Conservation (phyloP, 2,888 invertebrate species). For the Sarcophaga caerulescens region DNA sequence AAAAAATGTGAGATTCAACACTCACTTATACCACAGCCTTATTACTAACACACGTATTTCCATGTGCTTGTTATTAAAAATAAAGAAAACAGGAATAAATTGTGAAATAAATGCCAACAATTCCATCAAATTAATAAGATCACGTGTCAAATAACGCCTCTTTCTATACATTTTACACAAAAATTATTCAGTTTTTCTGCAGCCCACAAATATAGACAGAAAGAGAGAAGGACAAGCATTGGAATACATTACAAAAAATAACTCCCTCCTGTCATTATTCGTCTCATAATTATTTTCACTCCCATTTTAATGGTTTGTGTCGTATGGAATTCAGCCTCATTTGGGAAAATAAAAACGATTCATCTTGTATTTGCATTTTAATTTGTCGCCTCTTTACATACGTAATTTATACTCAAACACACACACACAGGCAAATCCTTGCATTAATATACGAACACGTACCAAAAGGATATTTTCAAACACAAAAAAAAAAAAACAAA, state of each 20-base stretch:
- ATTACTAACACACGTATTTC: no score
- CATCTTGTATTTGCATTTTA: conserved; percentile 70
- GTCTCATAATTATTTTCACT: conserved; percentile 65
- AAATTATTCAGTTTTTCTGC: conserved; percentile 16
- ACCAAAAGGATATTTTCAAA: neutral
- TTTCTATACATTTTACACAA: conserved; percentile 10
- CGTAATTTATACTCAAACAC: conserved; percentile 47
- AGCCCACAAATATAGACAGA: neutral
- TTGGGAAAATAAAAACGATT: conserved; percentile 58
- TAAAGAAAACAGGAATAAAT: neutral
- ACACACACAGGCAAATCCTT: neutral
- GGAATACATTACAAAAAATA: conserved; percentile 21
- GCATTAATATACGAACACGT: neutral
- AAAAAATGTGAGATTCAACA: no score
- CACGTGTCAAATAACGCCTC: conserved; percentile 66
- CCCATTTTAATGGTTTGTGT: conserved; percentile 57
- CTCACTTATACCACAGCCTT: no score
- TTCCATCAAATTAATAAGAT: conserved; percentile 65
- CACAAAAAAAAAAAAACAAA: neutral
- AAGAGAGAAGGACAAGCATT: neutral
- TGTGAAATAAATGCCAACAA: conserved; percentile 1
- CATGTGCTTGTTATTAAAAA: neutral
- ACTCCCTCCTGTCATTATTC: conserved; percentile 26
- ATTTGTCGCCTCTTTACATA: conserved; percentile 62
- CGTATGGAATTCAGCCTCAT: conserved; percentile 38